Base-by-base conservation (phyloP, 2,113 vertebrate species). In the Merops nubicus region DNA sequence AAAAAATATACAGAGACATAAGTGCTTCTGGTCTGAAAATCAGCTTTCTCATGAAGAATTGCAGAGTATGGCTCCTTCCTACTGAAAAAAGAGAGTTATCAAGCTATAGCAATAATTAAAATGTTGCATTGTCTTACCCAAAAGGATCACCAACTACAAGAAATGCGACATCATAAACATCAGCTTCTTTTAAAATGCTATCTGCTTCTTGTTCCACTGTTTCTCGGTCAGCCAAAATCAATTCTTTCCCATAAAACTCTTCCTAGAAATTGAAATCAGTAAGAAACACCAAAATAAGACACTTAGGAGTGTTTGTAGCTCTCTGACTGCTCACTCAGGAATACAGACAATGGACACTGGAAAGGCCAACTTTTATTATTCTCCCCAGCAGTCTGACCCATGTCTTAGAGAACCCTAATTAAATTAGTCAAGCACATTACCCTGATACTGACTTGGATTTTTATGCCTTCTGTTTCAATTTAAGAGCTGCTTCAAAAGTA, bases 71-170 rank as follows among this genome's bases (percentile, higher is more conserved):
- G 29, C 13, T 80, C 14, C n/a, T 75, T 68, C 53, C 34, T 76
- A 26, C 0, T 73, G 42, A 64, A 84, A 74, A 64, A 43, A 60
- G 10, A 56, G n/a, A 73, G 42, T 12, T 23, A 80, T 59, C n/a
- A 77, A 54, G 34, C 42, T 54, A 45, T 22, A 92, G 45, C 54
- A 91, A 29, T 69, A 83, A 82, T 47, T 56, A 85, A 59, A 73
- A 84, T 4, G 5, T 69, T 91, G 76, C 68, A 83, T 63, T 68
- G 28, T 89, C 98, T 99, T 98, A 99, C 99, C 99, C 99, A 87
- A 99, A 99, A 14, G 99, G 99, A 97, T 99, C 99, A 6, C 99
- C 99, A 91, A 99, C 99, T 63, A 99, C 99, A 83, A 99, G 98
- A 93, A 99, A 99, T 2, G 98, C 99, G 8, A 99, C 98, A 60